Percentiles rank a stretch among this genome's conserved stretches.
Evolutionary conservation across 2,888 invertebrate species (phyloP).

Genomic region (Napeogenes inachia): DNA sequence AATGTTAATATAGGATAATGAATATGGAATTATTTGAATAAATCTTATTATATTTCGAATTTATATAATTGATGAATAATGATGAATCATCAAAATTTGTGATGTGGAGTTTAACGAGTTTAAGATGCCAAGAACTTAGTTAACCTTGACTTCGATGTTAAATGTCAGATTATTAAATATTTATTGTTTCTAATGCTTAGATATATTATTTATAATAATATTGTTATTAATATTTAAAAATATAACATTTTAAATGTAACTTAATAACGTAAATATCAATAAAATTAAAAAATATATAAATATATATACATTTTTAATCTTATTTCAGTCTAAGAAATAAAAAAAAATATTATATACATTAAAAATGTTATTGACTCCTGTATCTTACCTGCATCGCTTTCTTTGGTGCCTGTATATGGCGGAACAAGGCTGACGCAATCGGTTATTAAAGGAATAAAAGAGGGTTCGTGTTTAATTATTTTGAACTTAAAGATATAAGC

Average conservation of each 20-base stretch:
- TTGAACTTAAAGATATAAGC: no score
- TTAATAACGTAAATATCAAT: no score
- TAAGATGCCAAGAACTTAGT: conserved; percentile 14
- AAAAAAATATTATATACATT: no score
- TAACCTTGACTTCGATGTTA: conserved; percentile 23
- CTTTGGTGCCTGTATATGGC: conserved; percentile 11
- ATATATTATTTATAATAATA: no score
- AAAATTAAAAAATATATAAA: no score
- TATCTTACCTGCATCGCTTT: conserved; percentile 16
- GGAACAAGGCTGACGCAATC: conserved; percentile 22
- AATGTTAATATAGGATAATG: no score
- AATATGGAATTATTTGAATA: neutral
- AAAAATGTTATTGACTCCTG: conserved; percentile 23
- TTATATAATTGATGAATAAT: conserved; percentile 2
- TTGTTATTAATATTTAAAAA: no score
- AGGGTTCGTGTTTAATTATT: neutral
- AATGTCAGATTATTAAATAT: conserved; percentile 21
- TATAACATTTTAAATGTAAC: no score
- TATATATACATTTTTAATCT: no score
- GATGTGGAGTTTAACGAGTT: conserved; percentile 7
- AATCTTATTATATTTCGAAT: neutral
- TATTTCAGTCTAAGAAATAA: no score
- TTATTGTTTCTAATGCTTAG: no score
- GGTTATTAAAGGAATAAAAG: conserved; percentile 10
- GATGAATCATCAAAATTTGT: conserved; percentile 22